Evolutionary conservation across 1,140 invertebrate genomes (phyloP), one percentile per base, ranked within the genome.

Genomic region (Pseudomyrmex concolor): DNA sequence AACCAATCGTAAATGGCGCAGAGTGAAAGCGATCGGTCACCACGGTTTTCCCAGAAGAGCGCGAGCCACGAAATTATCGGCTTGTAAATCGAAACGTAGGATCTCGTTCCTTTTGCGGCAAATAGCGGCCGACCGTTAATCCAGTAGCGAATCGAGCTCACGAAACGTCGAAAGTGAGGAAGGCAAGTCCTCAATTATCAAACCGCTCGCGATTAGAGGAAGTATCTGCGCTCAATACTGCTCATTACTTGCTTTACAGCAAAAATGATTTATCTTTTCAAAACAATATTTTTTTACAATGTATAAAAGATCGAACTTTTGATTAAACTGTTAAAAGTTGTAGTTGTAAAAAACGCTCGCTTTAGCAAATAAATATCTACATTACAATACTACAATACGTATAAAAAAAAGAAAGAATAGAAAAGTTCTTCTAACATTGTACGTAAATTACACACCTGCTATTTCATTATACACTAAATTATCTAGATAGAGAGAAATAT

Each of bases 21-120:
- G 83, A 89, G 91, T 92, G 90, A 91, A 92, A 91, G 91, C 89
- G 86, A 81, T 88, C 72, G 80, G 82, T 83, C 87, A 83, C 84
- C 67, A 83, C 83, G 64, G 71, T 91, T 92, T 92, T 91, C 91
- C 85, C 86, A 90, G 91, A 91, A 90, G 84, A 89, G 84, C 74
- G 82, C 78, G 64, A 87, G 84, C 63, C 85, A 90, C 84, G 84
- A 91, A 89, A 91, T 91, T 84, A 84, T 84, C 86, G 76, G 85
- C 78, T 90, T 87, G 90, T 88, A 88, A 90, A 89, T 89, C 87
- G 59, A 85, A 78, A 48, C 70, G 80, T 64, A 70, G 63, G 81
- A 86, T 87, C 85, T 88, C 63, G 50, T 78, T 90, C 86, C 71
- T 89, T 77, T 63, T 71, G 63, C 51, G 19, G 34, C 64, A 57